Base-by-base conservation (phyloP, 2,797 vertebrate genomes). In the Microctenopoma stevenorrisi region DNA sequence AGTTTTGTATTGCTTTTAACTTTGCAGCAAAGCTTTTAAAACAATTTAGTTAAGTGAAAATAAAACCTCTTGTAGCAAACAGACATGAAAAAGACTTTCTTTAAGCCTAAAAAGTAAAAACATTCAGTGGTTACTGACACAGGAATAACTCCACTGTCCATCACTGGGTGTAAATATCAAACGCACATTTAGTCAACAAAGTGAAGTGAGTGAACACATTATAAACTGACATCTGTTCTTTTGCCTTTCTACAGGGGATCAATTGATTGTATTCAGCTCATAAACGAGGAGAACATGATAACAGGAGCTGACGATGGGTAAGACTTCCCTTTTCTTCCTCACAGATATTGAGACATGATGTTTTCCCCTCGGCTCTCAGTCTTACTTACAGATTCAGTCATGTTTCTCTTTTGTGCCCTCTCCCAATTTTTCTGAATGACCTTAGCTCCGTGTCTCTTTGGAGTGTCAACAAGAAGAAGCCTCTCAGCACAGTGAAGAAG, bases 281-380 rank as follows among this genome's bases (percentile, higher is more conserved):
- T 99, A 87, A 99, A 98, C 0, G 98, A 99, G 88, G 97, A 98
- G 62, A 95, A 98, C 86, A 97, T 99, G 95, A 91, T 98, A 63
- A 96, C 98, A 0, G 98, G 97, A 0, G 96, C 95, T 0, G 97
- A 99, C 1, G 98, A 99, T 0, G 98, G 98, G 98, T 99, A 78
- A 93, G 94, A 42, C 48, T 52, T 38, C 9, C 25, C 7, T 33
- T 33, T 7, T 33, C 30, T 30, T 6, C 7, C 30, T 35, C 33
- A 30, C 43, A 43, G 14, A 4, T 5, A 4, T 25, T 26, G 9
- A 16, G 14, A 40, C 0, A 1, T 22, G 22, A 7, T 47, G 26
- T 51, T 63, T 18, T 55, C 40, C 33, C 22, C 48, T 18, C 3
- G 4, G 16, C 35, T 42, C 10, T 56, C 0, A 8, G 5, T 55